phyloP scores from a whole-genome alignment of 2,113 vertebrate species.

The Carollia perspicillata region DNA sequence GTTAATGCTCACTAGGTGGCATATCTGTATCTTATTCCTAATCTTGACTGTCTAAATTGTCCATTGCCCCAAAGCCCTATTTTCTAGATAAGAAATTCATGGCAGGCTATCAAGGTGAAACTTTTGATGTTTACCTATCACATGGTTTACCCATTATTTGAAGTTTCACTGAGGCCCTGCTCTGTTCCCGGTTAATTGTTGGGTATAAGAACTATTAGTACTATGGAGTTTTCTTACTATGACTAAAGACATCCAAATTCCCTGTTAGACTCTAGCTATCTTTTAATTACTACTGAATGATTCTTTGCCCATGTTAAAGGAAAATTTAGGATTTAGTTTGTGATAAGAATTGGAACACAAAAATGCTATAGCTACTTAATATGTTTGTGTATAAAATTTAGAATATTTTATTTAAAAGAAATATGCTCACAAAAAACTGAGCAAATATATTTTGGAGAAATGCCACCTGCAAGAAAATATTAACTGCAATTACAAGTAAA shows the following conservation, averaged over 20 bases:
- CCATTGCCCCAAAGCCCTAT: neutral
- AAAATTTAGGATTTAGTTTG: neutral
- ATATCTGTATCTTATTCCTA: neutral
- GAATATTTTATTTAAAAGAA: slow-evolving; percentile 17
- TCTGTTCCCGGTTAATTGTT: neutral
- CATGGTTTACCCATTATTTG: neutral
- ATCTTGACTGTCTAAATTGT: neutral
- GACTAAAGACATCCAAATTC: neutral
- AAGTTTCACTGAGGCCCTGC: neutral
- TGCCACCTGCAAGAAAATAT: neutral
- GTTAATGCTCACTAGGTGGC: neutral
- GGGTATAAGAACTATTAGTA: neutral
- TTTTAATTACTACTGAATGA: neutral
- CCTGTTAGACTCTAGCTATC: neutral
- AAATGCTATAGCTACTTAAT: neutral
- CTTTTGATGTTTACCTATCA: neutral
- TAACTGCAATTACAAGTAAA: neutral
- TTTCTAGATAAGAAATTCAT: neutral
- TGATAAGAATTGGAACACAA: neutral
- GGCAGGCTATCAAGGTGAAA: neutral
- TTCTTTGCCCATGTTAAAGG: neutral
- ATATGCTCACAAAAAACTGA: neutral
- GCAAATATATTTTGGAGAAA: neutral
- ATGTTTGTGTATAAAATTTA: neutral
- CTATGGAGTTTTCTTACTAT: neutral